Percentiles rank a stretch among this genome's conserved stretches.
Conservation (phyloP, 2,113 vertebrate species). For the Solenodon paradoxus region DNA sequence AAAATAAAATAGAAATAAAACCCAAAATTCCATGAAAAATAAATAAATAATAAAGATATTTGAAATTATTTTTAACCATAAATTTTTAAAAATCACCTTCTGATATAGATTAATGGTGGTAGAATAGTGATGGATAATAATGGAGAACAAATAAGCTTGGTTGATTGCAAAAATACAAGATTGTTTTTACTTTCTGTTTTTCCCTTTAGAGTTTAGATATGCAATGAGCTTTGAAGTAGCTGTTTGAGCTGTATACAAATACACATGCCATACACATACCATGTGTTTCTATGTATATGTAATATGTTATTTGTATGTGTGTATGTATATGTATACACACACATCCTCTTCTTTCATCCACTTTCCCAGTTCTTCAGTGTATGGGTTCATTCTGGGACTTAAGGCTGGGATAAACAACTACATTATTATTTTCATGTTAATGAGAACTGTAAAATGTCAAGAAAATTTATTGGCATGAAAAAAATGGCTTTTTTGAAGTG, state of each 20-base stretch:
- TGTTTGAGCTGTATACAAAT: neutral
- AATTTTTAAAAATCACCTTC: neutral
- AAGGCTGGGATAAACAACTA: neutral
- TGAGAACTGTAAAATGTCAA: slow-evolving; percentile 24
- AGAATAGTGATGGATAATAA: neutral
- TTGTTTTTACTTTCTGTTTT: neutral
- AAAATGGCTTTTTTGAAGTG: neutral
- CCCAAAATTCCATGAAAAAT: too few species aligned
- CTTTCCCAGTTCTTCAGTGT: neutral
- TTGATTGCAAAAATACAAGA: neutral
- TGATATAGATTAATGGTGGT: neutral
- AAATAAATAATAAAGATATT: too few species aligned
- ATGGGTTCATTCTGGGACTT: neutral
- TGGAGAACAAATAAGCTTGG: neutral
- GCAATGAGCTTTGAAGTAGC: neutral
- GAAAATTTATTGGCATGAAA: slow-evolving; percentile 2
- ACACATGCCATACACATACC: too few species aligned
- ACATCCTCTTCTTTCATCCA: neutral
- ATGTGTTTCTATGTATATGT: too few species aligned
- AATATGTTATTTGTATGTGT: too few species aligned
- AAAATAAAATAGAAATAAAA: too few species aligned
- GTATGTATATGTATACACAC: neutral
- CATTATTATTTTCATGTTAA: neutral
- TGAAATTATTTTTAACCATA: slow-evolving; percentile 28
- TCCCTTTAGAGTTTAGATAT: neutral